Evolutionary conservation across 2,888 invertebrate species (phyloP).

Genomic region (Heliconius hortense): DNA sequence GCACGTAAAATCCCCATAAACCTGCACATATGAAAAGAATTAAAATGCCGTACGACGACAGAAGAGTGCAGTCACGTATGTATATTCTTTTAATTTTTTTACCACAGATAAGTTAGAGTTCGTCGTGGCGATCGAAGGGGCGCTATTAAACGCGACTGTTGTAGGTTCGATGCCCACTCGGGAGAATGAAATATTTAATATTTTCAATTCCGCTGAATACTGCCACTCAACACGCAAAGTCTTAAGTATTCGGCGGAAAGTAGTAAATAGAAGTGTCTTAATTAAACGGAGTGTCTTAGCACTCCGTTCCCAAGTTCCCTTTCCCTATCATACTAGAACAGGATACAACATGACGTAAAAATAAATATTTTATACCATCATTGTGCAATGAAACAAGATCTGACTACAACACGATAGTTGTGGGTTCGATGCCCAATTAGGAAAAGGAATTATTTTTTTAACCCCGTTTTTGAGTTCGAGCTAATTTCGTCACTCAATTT

Average conservation of each 20-base stretch:
- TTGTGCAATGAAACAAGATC: neutral
- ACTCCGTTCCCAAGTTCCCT: no score
- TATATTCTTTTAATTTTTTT: conserved; percentile 39
- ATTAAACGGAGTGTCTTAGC: no score
- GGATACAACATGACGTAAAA: neutral
- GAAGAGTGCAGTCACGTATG: conserved; percentile 30
- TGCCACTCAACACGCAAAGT: neutral
- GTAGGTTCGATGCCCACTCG: no score
- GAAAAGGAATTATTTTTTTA: no score
- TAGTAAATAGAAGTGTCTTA: no score
- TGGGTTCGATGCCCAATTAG: neutral
- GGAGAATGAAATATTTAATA: no score
- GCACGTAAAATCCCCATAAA: conserved; percentile 24
- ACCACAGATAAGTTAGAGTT: conserved; percentile 42
- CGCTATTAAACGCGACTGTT: no score
- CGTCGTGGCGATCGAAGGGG: neutral
- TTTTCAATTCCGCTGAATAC: neutral
- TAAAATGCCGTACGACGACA: conserved; percentile 29
- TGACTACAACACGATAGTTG: neutral
- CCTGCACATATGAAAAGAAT: conserved; percentile 34
- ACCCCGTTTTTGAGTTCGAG: no score
- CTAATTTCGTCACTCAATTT: no score
- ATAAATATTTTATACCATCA: no score
- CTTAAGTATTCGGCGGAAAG: no score
- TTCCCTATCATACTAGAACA: no score